Base-by-base conservation (phyloP, 2,797 vertebrate genomes). In the Heliangelus exortis region DNA sequence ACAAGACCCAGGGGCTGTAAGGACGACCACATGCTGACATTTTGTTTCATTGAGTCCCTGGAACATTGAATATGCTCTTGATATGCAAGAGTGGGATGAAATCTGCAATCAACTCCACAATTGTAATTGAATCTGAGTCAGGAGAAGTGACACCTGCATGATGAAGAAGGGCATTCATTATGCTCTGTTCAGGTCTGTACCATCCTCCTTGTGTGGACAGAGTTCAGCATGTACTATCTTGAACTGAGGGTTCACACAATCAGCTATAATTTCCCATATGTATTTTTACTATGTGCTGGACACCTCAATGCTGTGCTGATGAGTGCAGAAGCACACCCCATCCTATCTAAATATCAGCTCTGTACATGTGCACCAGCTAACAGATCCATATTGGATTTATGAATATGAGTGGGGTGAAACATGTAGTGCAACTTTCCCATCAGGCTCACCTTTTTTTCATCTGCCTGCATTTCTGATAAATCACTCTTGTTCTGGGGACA, bases 1-100 rank as follows among this genome's bases (percentile, higher is more conserved):
- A 53, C 48, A 66, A 92, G 85, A 87, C 82, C 65, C 63, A 63
- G 53, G 73, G 85, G 88, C 83, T 90, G 67, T 53, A 89, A 53
- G 59, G 88, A 87, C 79, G 63, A 75, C 63, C 85, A 92, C 2
- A 12, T 91, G 87, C 79, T 95, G 87, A 69, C 47, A 75, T 84
- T 84, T 83, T 89, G 43, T 95, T 86, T 92, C 96, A 78, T 75
- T 0, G 14, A 91, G 87, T 93, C 85, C 74, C 87, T 67, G 45
- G 87, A 94, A 92, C 73, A 36, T 2, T 14, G 54, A 94, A 96
- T 93, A 58, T 93, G 93, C 91, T 87, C 74, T 91, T 91, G 84
- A 93, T 95, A 87, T 95, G 87, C 94, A 78, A 86, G 87, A 90
- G 82, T 48, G 91, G 87, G 85, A 89, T 94, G 89, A 96, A 96